Evolutionary conservation across 2,113 vertebrate genomes (phyloP).

Genomic region (Cheirogaleus medius): DNA sequence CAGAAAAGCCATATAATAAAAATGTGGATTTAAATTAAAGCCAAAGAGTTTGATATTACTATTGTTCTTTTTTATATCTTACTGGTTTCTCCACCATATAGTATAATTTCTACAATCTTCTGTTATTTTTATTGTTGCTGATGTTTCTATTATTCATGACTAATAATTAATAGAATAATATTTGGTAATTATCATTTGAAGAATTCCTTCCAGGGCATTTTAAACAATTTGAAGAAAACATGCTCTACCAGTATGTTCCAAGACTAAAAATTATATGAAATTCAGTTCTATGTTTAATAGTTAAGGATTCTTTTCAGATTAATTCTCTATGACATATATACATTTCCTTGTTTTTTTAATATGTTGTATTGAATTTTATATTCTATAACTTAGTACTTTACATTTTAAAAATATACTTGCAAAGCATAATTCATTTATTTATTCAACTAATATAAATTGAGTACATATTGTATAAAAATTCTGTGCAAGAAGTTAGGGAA

Average conservation of each 20-base stretch:
- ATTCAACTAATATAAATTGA: not conserved
- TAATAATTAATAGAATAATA: not conserved
- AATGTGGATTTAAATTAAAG: not conserved
- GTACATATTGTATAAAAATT: not conserved
- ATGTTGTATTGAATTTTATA: not conserved
- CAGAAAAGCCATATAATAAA: not conserved
- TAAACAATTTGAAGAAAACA: not conserved
- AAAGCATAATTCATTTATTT: not conserved
- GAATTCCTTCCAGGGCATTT: not conserved
- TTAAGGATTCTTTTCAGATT: not conserved
- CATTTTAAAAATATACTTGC: not conserved
- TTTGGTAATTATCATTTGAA: not conserved
- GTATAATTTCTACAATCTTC: not conserved
- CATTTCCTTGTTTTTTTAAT: not conserved
- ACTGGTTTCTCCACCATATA: not conserved
- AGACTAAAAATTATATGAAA: not conserved
- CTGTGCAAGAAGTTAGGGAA: not conserved
- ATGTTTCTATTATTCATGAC: not conserved
- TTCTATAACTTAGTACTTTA: not conserved
- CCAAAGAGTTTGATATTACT: conserved; percentile 2
- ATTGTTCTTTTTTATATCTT: not conserved
- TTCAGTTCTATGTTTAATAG: not conserved
- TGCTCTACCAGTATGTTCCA: not conserved
- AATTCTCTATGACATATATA: not conserved
- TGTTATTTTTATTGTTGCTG: not conserved